phyloP scores from a whole-genome alignment of 1,140 invertebrate species.

The Drosophila nebulosa region DNA sequence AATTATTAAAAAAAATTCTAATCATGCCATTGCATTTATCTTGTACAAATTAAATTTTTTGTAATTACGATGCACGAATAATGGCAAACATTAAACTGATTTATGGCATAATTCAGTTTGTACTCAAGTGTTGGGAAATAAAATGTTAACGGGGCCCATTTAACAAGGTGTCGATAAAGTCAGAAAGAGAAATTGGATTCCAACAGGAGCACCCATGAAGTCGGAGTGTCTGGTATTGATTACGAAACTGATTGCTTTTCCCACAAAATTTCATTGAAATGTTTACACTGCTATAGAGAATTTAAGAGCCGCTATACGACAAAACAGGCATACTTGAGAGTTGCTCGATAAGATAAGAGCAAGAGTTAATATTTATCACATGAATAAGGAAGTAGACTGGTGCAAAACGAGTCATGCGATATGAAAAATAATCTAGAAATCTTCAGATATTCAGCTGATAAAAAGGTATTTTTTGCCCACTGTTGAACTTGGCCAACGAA shows the following conservation, averaged over 20 bases:
- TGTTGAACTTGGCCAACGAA: conserved; percentile 43
- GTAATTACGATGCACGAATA: conserved; percentile 23
- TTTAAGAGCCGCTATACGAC: conserved; percentile 40
- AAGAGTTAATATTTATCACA: conserved; percentile 43
- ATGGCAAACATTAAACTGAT: conserved; percentile 54
- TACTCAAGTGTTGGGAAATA: conserved; percentile 30
- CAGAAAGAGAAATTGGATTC: conserved; percentile 9
- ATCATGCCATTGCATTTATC: conserved; percentile 42
- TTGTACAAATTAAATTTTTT: conserved; percentile 21
- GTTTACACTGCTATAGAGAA: conserved; percentile 8
- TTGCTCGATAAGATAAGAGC: conserved; percentile 9
- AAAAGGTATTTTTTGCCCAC: conserved; percentile 31
- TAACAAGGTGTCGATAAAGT: conserved; percentile 53
- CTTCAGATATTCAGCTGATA: conserved; percentile 9
- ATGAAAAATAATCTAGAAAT: background rate
- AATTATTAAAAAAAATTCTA: conserved; percentile 31
- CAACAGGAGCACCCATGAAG: background rate
- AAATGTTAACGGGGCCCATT: conserved; percentile 50
- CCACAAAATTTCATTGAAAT: background rate
- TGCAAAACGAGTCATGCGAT: background rate
- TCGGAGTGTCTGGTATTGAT: background rate
- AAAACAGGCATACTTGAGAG: conserved; percentile 21
- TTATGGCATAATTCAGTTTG: conserved; percentile 64
- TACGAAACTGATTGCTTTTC: background rate
- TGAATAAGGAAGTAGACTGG: conserved; percentile 42